Conservation (phyloP, 2,888 invertebrate species). For the Homarus gammarus region DNA sequence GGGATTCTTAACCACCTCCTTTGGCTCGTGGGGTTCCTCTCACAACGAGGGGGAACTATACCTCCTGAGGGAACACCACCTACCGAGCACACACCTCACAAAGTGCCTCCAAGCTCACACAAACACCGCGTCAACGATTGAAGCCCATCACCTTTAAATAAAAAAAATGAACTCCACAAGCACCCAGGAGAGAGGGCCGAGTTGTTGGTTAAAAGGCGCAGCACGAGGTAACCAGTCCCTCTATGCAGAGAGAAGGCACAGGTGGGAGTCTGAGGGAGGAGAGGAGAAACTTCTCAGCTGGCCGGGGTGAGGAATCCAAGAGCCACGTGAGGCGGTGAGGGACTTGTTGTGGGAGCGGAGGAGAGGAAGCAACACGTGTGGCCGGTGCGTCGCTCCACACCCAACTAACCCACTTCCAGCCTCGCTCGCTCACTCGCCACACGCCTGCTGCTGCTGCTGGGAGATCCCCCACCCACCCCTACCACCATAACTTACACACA, state of each 20-base stretch:
- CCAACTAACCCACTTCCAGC: constrained; percentile 43
- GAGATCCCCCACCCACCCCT: background rate
- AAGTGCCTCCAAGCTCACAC: too few relatives aligned
- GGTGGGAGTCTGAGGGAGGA: background rate
- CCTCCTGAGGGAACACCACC: background rate
- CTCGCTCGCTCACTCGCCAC: constrained; percentile 9
- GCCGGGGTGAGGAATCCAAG: background rate
- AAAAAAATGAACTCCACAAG: background rate
- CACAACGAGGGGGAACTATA: background rate
- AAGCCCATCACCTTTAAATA: background rate
- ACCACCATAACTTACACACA: too few relatives aligned
- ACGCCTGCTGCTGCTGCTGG: constrained; percentile 25
- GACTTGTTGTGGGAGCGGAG: background rate
- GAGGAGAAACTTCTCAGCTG: constrained; percentile 15
- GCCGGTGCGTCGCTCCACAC: background rate
- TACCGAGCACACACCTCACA: background rate
- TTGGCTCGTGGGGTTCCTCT: background rate
- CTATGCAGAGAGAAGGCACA: background rate
- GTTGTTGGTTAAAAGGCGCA: too few relatives aligned
- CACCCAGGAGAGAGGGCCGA: too few relatives aligned
- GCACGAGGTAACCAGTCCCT: too few relatives aligned
- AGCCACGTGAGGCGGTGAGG: constrained; percentile 20
- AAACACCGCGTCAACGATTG: background rate
- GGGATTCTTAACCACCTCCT: background rate
- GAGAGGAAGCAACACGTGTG: constrained; percentile 6